phyloP scores from a whole-genome alignment of 1,140 invertebrate genomes.

The Telenomus remus region DNA sequence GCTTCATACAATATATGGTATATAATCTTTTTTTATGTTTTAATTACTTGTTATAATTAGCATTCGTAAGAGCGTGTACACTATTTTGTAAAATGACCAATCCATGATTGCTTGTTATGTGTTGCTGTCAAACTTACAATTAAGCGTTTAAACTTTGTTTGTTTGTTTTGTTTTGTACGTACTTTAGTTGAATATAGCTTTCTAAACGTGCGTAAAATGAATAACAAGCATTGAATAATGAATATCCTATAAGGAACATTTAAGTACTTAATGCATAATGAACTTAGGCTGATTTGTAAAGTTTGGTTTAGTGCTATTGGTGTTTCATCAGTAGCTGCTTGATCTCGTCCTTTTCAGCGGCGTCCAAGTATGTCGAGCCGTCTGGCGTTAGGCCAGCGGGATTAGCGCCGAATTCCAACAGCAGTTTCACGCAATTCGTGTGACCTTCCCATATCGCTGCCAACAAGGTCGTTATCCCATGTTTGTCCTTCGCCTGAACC shows the following conservation, averaged over 20 bases:
- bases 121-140: conserved; percentile 41
- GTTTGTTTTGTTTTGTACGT: conserved; percentile 46
- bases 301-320: conserved; percentile 70
- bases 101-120: conserved; percentile 18
- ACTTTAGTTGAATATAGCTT: conserved; percentile 57
- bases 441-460: conserved; percentile 98
- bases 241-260: conserved; percentile 72
- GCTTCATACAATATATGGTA: conserved; percentile 10
- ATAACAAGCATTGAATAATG: conserved; percentile 64
- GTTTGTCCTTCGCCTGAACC: conserved; percentile 89
- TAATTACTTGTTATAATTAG: conserved; percentile 4
- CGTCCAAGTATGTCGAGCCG: conserved; percentile 89
- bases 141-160: conserved; percentile 39
- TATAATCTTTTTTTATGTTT: not conserved
- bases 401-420: conserved; percentile 90
- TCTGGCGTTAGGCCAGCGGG: conserved; percentile 90
- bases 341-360: conserved; percentile 94
- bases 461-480: conserved; percentile 93
- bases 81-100: conserved; percentile 17
- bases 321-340: conserved; percentile 80
- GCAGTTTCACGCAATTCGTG: conserved; percentile 90
- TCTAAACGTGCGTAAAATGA: conserved; percentile 63
- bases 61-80: conserved; percentile 17
- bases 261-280: conserved; percentile 69
- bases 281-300: conserved; percentile 64